These are phyloP conservation scores for Ascaphus truei DNA, from an alignment of 2,113 vertebrate genomes.

Conservation along the genomic window DNA sequence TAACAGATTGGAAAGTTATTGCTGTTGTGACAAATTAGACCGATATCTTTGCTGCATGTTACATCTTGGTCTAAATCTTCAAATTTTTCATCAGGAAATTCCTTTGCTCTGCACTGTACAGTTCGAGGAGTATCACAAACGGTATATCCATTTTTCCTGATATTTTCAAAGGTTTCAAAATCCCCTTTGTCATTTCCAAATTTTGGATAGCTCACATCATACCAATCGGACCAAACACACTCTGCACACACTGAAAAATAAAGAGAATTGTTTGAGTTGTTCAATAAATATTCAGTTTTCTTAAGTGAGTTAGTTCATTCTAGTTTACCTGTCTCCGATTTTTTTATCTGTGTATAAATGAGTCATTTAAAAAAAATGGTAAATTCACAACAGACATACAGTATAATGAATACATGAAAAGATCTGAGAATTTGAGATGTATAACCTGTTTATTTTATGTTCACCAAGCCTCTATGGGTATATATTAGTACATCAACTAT, in stretches of 20 bases:
- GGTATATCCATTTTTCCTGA: constrained; percentile 52
- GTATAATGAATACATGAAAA: neutral
- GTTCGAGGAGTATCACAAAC: constrained; percentile 51
- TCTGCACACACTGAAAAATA: neutral
- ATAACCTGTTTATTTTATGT: too few species aligned
- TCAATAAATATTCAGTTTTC: neutral
- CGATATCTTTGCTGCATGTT: constrained; percentile 49
- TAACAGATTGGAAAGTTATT: neutral
- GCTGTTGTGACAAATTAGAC: constrained; percentile 58
- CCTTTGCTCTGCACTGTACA: constrained; percentile 59
- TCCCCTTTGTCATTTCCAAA: constrained; percentile 47
- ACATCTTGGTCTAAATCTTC: constrained; percentile 45
- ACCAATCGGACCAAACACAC: constrained; percentile 62
- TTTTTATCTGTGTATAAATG: neutral
- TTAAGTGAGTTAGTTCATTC: neutral
- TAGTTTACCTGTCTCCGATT: neutral
- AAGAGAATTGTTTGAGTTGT: neutral
- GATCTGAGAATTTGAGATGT: too few species aligned
- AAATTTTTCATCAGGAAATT: constrained; percentile 40
- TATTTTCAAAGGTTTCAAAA: constrained; percentile 63
- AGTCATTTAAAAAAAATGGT: neutral
- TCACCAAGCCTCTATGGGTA: too few species aligned
- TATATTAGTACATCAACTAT: too few species aligned
- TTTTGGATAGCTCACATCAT: constrained; percentile 49
- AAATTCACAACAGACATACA: too few species aligned